These are phyloP conservation scores for Nemopilema nomurai DNA, from an alignment of 30 jellyfish, hydroid and myxozoan species.

Conservation along the genomic window DNA sequence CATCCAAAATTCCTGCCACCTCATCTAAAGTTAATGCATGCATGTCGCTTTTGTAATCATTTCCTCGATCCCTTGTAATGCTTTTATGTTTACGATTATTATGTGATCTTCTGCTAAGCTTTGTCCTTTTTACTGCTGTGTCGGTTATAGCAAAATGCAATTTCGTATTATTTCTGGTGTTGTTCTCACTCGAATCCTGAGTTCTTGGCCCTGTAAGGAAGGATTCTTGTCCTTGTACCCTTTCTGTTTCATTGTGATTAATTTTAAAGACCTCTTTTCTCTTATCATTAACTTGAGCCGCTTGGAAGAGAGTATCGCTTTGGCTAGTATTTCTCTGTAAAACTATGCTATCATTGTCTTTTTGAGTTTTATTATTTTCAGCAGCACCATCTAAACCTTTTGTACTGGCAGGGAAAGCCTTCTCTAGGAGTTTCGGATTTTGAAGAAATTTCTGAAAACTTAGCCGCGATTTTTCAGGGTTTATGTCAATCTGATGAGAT, in stretches of 20 bases:
- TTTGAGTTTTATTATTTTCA: not conserved
- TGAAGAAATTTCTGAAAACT: not conserved
- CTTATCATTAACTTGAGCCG: not conserved
- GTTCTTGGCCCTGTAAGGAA: too few species aligned
- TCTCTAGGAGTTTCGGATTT: not conserved
- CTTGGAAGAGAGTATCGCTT: not conserved
- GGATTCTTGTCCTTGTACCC: not conserved
- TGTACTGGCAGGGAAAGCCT: not conserved
- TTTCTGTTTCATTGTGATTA: not conserved
- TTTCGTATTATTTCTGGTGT: too few species aligned
- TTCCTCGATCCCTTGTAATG: not conserved
- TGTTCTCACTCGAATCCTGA: too few species aligned
- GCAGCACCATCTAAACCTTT: not conserved
- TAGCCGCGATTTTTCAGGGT: not conserved
- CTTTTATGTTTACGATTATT: not conserved
- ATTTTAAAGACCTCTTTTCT: not conserved
- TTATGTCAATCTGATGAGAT: not conserved
- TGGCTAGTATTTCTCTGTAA: not conserved
- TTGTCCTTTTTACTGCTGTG: not conserved
- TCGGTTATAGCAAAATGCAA: too few species aligned
- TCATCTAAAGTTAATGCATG: not conserved
- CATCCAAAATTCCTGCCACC: not conserved
- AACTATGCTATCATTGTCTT: not conserved
- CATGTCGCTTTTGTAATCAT: not conserved
- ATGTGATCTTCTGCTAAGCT: too few species aligned